phyloP scores from a whole-genome alignment of 2,113 vertebrate genomes.

The Pelecanoides urinatrix region DNA sequence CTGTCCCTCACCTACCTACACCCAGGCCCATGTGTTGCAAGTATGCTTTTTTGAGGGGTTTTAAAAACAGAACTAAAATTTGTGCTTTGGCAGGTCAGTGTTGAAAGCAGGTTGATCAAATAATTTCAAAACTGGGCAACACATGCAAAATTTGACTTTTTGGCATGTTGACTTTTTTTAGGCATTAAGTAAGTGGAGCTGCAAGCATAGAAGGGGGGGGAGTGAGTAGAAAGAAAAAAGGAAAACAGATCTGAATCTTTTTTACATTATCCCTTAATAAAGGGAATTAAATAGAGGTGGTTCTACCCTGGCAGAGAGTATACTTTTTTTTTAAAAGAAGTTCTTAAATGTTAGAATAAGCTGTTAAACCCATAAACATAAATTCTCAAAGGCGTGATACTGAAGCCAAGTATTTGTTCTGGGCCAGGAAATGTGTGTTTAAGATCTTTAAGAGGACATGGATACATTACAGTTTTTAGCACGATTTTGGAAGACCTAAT shows the following conservation, averaged over 20 bases:
- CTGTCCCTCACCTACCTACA: neutral
- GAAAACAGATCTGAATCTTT: neutral
- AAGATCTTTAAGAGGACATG: neutral
- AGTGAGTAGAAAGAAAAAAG: neutral
- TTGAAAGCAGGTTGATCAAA: neutral
- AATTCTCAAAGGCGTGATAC: neutral
- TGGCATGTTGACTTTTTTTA: neutral
- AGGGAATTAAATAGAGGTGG: neutral
- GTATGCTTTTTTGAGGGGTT: neutral
- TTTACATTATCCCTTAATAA: neutral
- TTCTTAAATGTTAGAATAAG: neutral
- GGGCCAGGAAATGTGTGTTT: neutral
- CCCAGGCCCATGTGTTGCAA: fast-evolving
- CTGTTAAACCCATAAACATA: neutral
- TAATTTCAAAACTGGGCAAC: neutral
- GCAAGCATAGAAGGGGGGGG: neutral
- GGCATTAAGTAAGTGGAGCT: neutral
- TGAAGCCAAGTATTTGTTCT: neutral
- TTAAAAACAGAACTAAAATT: neutral
- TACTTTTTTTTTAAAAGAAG: neutral
- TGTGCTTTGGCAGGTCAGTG: neutral
- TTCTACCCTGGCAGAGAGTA: neutral
- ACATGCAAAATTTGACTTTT: neutral
- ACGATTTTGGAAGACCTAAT: neutral
- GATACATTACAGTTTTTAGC: neutral